Evolutionary conservation across 1,140 invertebrate species (phyloP).

Genomic region (Eumaeus atala): DNA sequence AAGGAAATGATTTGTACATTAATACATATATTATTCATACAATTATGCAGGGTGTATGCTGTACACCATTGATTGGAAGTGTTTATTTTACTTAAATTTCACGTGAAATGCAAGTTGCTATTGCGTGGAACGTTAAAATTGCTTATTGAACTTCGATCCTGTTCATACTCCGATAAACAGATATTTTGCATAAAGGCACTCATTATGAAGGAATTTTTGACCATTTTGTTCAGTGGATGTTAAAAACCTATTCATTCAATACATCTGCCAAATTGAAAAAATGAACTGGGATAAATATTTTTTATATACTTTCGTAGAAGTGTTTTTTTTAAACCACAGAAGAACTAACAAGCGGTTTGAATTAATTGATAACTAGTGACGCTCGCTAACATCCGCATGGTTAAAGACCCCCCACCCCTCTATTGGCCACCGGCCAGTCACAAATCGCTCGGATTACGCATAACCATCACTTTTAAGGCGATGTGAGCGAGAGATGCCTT

Average conservation of each 20-base stretch:
- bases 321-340: background rate
- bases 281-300: background rate
- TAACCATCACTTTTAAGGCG: too few relatives aligned
- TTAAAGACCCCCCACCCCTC: too few relatives aligned
- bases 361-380: too few relatives aligned
- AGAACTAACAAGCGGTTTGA: too few relatives aligned
- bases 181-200: conserved; percentile 2
- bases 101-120: background rate
- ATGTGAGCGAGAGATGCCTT: too few relatives aligned
- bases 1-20: background rate
- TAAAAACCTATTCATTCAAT: background rate
- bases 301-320: background rate
- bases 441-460: too few relatives aligned
- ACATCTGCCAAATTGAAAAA: background rate
- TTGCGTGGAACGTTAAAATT: background rate
- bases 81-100: conserved; percentile 8
- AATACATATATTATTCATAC: conserved; percentile 8
- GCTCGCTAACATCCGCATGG: too few relatives aligned
- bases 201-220: conserved; percentile 5
- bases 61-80: conserved; percentile 1
- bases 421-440: too few relatives aligned
- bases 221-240: background rate
- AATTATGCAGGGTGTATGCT: background rate
- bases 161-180: background rate
- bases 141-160: background rate